Evolutionary conservation across 2,113 vertebrate genomes (phyloP).

Genomic region (Polypterus bichir): DNA sequence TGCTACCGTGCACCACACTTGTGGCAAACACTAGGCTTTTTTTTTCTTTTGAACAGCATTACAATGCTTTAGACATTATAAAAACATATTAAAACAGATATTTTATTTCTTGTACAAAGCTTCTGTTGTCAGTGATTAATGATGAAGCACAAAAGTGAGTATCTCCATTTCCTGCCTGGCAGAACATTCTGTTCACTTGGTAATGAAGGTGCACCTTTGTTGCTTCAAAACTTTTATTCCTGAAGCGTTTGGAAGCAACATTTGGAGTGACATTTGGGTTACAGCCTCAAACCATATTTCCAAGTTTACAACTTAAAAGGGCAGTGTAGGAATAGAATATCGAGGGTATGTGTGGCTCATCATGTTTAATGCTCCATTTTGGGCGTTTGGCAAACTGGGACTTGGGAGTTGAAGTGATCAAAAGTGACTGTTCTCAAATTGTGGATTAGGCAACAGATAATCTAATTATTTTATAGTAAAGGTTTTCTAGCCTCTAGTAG

Average conservation of each 20-base stretch:
- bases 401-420: too few species aligned
- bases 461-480: too few species aligned
- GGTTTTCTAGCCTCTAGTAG: too few species aligned
- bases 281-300: conserved; percentile 76
- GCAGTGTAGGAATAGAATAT: conserved; percentile 59
- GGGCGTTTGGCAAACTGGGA: too few species aligned
- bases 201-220: conserved; percentile 8
- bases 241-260: conserved; percentile 65
- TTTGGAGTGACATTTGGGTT: conserved; percentile 71
- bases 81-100: too few species aligned
- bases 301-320: conserved; percentile 62
- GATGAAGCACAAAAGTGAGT: neutral
- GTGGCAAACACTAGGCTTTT: too few species aligned
- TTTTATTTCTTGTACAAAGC: neutral
- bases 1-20: neutral
- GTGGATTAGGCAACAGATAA: too few species aligned
- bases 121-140: neutral
- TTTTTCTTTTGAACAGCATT: too few species aligned
- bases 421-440: too few species aligned
- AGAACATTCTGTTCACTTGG: conserved; percentile 11
- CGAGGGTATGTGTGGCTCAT: conserved; percentile 33
- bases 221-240: conserved; percentile 21
- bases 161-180: conserved; percentile 10
- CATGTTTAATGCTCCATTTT: too few species aligned
- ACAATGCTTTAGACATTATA: too few species aligned